Evolutionary conservation across 2,113 vertebrate species (phyloP).

Genomic region (Elachura formosa): DNA sequence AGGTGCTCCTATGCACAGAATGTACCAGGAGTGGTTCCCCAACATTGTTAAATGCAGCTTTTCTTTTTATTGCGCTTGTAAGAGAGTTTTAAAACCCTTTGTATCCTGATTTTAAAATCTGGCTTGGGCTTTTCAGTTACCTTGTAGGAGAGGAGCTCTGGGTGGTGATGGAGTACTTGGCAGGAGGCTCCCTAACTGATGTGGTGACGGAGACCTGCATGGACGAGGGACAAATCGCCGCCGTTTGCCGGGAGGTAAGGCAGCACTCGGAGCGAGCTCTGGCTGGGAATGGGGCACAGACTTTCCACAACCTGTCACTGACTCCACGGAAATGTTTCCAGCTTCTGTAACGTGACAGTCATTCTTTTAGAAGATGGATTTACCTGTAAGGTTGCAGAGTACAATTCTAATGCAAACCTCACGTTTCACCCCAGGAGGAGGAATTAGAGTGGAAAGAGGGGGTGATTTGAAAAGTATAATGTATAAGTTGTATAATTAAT

Average conservation of each 20-base stretch:
- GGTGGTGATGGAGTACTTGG: slow-evolving; percentile 99
- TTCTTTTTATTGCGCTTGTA: background rate
- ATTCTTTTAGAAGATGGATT: background rate
- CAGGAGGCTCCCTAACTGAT: slow-evolving; percentile 93
- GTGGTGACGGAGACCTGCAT: slow-evolving; percentile 97
- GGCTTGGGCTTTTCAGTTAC: slow-evolving; percentile 75
- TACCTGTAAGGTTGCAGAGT: background rate
- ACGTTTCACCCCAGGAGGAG: background rate
- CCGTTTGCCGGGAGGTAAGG: slow-evolving; percentile 93
- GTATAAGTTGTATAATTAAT: no score
- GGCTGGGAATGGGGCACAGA: fast-evolving
- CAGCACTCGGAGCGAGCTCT: fast-evolving
- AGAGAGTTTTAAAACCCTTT: background rate
- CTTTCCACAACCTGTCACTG: fast-evolving
- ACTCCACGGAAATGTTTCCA: background rate
- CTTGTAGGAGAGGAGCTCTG: slow-evolving; percentile 97
- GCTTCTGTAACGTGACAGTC: background rate
- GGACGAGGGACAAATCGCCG: slow-evolving; percentile 96
- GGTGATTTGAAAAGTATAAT: no score
- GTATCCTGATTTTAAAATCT: background rate
- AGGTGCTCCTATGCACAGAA: background rate
- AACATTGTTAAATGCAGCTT: background rate
- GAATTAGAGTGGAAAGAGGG: background rate
- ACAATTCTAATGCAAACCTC: background rate
- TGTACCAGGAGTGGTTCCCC: background rate